These are phyloP conservation scores for Meandrina meandrites DNA, from an alignment of 92 coral and sea anemone genomes.

Conservation along the genomic window DNA sequence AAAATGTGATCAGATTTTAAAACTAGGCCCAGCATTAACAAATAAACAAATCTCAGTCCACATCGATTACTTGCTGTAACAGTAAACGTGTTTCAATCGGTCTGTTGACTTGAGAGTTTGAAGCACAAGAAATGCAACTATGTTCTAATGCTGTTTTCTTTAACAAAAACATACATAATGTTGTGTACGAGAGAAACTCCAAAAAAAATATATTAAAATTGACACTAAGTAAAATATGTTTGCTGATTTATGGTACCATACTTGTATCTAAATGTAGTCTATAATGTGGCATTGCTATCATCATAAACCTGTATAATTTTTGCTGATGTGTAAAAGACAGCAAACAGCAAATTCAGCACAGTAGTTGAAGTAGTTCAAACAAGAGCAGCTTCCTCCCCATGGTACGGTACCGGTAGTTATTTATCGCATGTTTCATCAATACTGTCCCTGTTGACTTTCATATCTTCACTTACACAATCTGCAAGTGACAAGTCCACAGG, in stretches of 20 bases:
- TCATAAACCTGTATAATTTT: too few relatives aligned
- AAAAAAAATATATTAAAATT: not conserved
- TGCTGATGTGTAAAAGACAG: too few relatives aligned
- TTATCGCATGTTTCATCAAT: not conserved
- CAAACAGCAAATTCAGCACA: too few relatives aligned
- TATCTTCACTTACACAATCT: not conserved
- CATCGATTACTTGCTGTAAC: not conserved
- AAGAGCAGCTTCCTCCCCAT: too few relatives aligned
- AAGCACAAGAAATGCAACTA: not conserved
- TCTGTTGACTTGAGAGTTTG: not conserved
- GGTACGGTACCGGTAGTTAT: not conserved
- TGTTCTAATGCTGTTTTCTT: not conserved
- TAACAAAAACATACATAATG: not conserved
- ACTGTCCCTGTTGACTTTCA: conserved; percentile 2
- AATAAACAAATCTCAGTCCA: not conserved
- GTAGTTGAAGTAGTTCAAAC: too few relatives aligned
- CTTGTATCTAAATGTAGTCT: not conserved
- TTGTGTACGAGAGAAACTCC: too few relatives aligned
- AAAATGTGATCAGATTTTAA: not conserved
- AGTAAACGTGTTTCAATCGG: not conserved
- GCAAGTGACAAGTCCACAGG: conserved; percentile 10
- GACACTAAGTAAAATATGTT: not conserved
- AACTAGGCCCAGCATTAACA: not conserved
- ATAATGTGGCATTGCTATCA: too few relatives aligned
- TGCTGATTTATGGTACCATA: not conserved